A percentile compares a stretch with the other conserved stretches of the same genome.
phyloP scores from a whole-genome alignment of 2,113 vertebrate species.

The Turdus rufiventris region DNA sequence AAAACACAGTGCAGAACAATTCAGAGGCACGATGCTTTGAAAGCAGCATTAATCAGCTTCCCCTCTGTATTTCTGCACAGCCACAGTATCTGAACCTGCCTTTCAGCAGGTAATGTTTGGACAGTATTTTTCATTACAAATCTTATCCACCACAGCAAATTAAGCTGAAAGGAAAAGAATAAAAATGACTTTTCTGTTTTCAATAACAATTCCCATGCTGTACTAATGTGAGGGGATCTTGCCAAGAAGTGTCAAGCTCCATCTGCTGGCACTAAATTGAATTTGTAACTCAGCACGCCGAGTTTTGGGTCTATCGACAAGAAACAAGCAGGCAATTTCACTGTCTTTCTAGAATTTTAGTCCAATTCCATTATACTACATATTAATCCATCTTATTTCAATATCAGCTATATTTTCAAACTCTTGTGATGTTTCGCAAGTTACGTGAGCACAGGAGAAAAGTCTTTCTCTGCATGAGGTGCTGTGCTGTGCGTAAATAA shows the following conservation, averaged over 20 bases:
- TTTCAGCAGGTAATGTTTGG: background rate
- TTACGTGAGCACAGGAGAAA: background rate
- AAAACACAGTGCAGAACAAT: background rate
- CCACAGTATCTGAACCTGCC: background rate
- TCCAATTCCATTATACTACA: background rate
- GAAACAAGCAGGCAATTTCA: background rate
- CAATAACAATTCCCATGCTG: background rate
- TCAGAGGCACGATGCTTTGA: background rate
- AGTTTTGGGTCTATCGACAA: background rate
- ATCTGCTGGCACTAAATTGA: constrained; percentile 22
- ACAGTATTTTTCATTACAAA: background rate
- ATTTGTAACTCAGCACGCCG: background rate
- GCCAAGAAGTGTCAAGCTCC: constrained; percentile 22
- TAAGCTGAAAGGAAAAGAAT: background rate
- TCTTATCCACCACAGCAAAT: background rate
- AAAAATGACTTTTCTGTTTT: background rate
- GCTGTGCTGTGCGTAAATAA: background rate
- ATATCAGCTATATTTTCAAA: background rate
- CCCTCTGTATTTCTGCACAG: background rate
- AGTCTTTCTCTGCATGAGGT: background rate
- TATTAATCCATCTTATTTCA: background rate
- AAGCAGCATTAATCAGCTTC: background rate
- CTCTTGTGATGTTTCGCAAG: background rate
- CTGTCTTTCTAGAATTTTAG: background rate
- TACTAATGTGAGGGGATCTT: background rate